Evolutionary conservation across 2,888 invertebrate genomes (phyloP), one percentile per base, ranked within the genome.

Genomic region (Lacanobia oleracea): DNA sequence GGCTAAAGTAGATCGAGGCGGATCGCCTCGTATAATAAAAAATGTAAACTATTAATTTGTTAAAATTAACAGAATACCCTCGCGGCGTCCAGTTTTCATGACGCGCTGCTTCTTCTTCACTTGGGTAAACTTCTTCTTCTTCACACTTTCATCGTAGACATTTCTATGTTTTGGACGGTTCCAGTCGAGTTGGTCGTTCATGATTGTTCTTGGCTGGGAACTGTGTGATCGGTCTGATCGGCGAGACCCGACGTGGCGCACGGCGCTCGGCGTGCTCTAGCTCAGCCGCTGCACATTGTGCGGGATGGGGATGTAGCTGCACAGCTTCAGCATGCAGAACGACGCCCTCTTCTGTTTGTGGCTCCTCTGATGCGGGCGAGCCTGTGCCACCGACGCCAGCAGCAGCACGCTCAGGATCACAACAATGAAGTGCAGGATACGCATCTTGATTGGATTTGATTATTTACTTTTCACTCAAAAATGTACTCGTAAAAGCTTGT

Each of bases 311-410:
- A 88, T 82, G 77, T 88, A 92, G 77, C 89, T 91, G 89, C 95
- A 95, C 51, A 95, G 84, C 73, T 95, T 95, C 72, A 93, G 83
- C 57, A 93, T 87, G 75, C 95, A 94, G 79, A 93, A 90, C 60
- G 91, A 89, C 5, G 92, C 87, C 8, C 92, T 85, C 72, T 89
- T 93, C 48, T 91, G 88, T 65, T 67, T 84, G 77, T 87, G 93
- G 76, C 61, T 88, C 53, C 73, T 77, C 23, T 76, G 79, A 9
- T 77, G 85, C 4, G 94, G 93, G 0, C 91, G 88, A 3, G 89
- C 90, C 6, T 89, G 90, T 16, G 77, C 88, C 72, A 80, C 86
- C 12, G 83, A 76, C 51, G 83, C 87, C 74, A 90, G 85, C 59
- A 92, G 78, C 71, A 92, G 65, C 72, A 90, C 85, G 66, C 90